phyloP scores from a whole-genome alignment of 1,140 invertebrate genomes.

The Bombus consobrinus region DNA sequence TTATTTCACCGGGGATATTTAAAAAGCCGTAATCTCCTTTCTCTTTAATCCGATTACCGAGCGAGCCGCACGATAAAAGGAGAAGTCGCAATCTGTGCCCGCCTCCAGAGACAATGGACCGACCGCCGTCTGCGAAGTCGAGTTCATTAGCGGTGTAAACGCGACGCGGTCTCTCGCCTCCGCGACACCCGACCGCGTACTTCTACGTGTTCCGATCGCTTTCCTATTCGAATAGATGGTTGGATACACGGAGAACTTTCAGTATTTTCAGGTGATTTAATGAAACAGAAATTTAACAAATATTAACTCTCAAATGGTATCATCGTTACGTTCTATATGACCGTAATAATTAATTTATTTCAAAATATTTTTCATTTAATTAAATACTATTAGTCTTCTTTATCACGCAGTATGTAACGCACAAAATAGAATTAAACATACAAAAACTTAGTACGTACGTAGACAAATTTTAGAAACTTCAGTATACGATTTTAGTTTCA shows the following conservation, averaged over 20 bases:
- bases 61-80: slow-evolving; percentile 47
- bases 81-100: slow-evolving; percentile 46
- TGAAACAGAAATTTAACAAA: background rate
- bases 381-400: too few species aligned
- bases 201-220: background rate
- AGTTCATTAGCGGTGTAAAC: slow-evolving; percentile 34
- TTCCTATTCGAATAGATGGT: background rate
- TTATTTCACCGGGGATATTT: slow-evolving; percentile 55
- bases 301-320: too few species aligned
- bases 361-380: too few species aligned
- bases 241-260: background rate
- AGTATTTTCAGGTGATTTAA: background rate
- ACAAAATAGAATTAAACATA: too few species aligned
- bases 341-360: too few species aligned
- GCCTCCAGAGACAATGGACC: slow-evolving; percentile 45
- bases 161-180: slow-evolving; percentile 9
- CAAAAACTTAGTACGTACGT: too few species aligned
- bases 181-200: background rate
- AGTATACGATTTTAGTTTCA: too few species aligned
- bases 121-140: slow-evolving; percentile 25
- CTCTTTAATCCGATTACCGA: slow-evolving; percentile 45
- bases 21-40: slow-evolving; percentile 54
- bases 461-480: too few species aligned
- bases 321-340: too few species aligned
- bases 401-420: too few species aligned